Percentiles rank a stretch among this genome's conserved stretches.
These are phyloP conservation scores for Eurytoma californica DNA, from an alignment of 2,888 invertebrate genomes.

Conservation along the genomic window DNA sequence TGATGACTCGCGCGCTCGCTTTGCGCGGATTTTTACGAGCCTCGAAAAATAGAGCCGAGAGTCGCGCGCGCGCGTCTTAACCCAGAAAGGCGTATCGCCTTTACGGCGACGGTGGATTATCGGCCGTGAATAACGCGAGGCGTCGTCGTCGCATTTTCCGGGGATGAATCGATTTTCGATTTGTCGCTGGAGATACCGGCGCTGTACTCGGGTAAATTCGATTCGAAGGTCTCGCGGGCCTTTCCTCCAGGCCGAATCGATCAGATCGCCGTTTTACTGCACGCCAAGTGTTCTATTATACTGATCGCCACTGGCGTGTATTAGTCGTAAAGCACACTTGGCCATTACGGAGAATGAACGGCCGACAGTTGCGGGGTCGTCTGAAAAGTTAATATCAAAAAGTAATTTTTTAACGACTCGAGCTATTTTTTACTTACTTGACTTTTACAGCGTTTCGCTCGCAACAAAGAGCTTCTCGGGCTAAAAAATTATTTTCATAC, in stretches of 20 bases:
- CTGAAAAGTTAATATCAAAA: slow-evolving; percentile 30
- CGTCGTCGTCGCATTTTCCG: too few species aligned
- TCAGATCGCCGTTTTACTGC: neutral
- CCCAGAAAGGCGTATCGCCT: slow-evolving; percentile 31
- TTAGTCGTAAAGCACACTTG: too few species aligned
- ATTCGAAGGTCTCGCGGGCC: too few species aligned
- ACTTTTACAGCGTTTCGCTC: slow-evolving; percentile 20
- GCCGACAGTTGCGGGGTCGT: neutral
- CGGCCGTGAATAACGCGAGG: neutral
- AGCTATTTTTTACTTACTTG: slow-evolving; percentile 26
- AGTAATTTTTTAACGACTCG: slow-evolving; percentile 21
- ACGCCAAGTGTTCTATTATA: too few species aligned
- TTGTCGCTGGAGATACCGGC: too few species aligned
- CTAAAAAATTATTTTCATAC: slow-evolving; percentile 47
- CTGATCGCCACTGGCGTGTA: too few species aligned
- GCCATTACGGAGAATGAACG: too few species aligned
- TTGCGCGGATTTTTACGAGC: too few species aligned
- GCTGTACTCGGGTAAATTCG: too few species aligned
- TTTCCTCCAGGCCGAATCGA: neutral
- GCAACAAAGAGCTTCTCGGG: slow-evolving; percentile 16
- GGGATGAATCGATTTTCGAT: too few species aligned
- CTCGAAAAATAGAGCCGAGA: too few species aligned
- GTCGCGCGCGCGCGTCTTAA: slow-evolving; percentile 3
- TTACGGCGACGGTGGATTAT: slow-evolving; percentile 29
- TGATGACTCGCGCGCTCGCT: too few species aligned